A percentile compares a stretch with the other conserved stretches of the same genome.
These are phyloP conservation scores for Florisuga fusca DNA, from an alignment of 2,797 vertebrate species.

Conservation along the genomic window DNA sequence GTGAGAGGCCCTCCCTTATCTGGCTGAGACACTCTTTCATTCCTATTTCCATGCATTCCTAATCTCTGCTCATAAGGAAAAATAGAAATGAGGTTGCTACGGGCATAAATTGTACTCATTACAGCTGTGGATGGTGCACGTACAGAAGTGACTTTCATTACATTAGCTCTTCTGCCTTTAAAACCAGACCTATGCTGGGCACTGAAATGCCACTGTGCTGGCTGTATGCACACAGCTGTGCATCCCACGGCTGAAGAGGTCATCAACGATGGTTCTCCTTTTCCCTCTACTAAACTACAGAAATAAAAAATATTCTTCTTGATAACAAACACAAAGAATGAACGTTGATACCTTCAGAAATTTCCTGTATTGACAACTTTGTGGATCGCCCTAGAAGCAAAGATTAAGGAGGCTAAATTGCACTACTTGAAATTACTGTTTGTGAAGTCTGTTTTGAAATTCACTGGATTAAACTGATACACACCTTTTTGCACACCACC, in stretches of 20 bases:
- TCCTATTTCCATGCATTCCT: conserved; percentile 23
- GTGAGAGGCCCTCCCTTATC: not conserved
- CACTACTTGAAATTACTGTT: not conserved
- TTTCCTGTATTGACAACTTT: not conserved
- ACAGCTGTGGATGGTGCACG: not conserved
- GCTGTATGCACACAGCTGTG: not conserved
- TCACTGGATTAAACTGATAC: not conserved
- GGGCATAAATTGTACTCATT: not conserved
- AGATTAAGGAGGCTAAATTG: not conserved
- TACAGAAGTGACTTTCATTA: not conserved
- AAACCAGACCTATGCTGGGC: not conserved
- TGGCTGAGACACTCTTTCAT: not conserved
- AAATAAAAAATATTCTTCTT: not conserved
- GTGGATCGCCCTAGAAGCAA: not conserved
- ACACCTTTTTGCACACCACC: not conserved
- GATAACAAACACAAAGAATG: not conserved
- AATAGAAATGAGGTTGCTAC: not conserved
- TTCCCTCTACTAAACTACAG: not conserved
- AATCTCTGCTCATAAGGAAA: conserved; percentile 9
- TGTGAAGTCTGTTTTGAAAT: not conserved
- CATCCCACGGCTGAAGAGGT: not conserved
- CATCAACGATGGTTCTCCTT: not conserved
- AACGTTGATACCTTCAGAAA: not conserved
- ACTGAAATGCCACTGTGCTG: not conserved
- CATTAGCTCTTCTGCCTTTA: conserved; percentile 1